Percentiles rank a stretch among this genome's conserved stretches.
Evolutionary conservation across 1,140 invertebrate species (phyloP).

Genomic region (Rhynchophorus ferrugineus): DNA sequence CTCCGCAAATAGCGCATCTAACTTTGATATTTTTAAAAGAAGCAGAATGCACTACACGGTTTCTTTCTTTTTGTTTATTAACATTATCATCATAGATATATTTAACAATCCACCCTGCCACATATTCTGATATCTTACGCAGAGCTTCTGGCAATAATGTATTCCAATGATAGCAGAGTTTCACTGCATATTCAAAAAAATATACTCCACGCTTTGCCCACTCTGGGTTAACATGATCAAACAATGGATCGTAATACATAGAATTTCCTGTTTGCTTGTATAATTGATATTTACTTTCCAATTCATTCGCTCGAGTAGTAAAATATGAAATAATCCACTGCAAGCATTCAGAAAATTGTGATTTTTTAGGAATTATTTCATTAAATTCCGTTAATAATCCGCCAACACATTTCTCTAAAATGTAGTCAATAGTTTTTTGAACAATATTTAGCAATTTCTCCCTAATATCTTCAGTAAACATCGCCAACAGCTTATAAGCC

Average conservation of each 20-base stretch:
- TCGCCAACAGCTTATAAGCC: background rate
- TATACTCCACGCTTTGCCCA: constrained; percentile 8
- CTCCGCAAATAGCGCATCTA: constrained; percentile 15
- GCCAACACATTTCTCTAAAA: background rate
- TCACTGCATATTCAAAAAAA: constrained; percentile 18
- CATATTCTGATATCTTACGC: constrained; percentile 4
- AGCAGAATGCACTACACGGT: background rate
- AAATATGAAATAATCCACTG: constrained; percentile 19
- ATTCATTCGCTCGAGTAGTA: constrained; percentile 8
- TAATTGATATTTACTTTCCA: constrained; percentile 15
- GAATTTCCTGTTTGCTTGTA: constrained; percentile 13
- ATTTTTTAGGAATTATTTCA: constrained; percentile 12
- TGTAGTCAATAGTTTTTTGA: background rate
- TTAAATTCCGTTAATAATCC: background rate
- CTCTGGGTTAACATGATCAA: constrained; percentile 6
- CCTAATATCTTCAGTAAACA: background rate
- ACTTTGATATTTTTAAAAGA: background rate
- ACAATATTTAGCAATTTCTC: background rate
- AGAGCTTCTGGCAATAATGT: constrained; percentile 3
- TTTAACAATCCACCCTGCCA: background rate
- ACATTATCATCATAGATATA: background rate
- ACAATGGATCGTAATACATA: constrained; percentile 12
- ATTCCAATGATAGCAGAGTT: constrained; percentile 12
- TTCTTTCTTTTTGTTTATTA: too few relatives aligned
- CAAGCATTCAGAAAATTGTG: constrained; percentile 10